Evolutionary conservation across 2,797 vertebrate species (phyloP).

Genomic region (Enteromius thamalakanensis): DNA sequence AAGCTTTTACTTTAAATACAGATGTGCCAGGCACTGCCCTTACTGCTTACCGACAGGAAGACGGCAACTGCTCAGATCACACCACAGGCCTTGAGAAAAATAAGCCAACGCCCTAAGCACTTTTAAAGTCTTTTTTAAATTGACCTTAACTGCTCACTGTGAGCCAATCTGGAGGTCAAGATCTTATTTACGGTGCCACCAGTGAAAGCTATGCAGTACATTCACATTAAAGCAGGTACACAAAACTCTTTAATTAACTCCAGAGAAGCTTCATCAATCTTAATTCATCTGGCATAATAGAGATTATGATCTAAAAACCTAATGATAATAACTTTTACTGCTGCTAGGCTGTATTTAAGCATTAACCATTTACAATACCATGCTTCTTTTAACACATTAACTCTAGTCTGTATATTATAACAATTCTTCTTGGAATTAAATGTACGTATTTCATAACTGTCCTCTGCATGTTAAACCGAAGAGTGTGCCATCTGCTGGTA

Average conservation of each 20-base stretch:
- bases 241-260: background rate
- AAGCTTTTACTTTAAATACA: background rate
- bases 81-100: slow-evolving; percentile 15
- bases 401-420: background rate
- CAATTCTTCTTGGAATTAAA: background rate
- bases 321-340: background rate
- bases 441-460: slow-evolving; percentile 9
- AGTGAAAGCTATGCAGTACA: background rate
- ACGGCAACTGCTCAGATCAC: slow-evolving; percentile 2
- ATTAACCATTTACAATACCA: background rate
- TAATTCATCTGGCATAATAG: background rate
- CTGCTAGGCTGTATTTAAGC: background rate
- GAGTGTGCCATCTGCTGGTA: slow-evolving; percentile 39
- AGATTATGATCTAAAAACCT: background rate
- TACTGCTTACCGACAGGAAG: background rate
- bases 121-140: background rate
- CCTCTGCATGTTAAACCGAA: background rate
- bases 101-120: slow-evolving; percentile 7
- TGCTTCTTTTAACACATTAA: background rate
- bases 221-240: background rate
- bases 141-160: background rate
- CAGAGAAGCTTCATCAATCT: background rate
- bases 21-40: background rate
- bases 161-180: background rate
- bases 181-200: background rate